Evolutionary conservation across 2,888 invertebrate species (phyloP).

Genomic region (Oscheius sp.): DNA sequence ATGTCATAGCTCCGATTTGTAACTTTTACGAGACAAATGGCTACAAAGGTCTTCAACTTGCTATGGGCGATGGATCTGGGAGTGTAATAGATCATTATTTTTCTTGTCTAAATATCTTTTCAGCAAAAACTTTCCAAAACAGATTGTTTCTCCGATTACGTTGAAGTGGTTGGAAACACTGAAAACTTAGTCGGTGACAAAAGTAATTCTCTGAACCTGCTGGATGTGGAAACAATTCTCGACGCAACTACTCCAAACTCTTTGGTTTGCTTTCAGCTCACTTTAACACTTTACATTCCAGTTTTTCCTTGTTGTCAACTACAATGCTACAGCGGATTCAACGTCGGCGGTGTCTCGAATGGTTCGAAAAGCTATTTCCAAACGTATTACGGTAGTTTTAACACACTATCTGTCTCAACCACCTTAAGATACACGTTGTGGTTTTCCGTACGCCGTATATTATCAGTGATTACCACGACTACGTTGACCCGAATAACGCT

Average conservation of each 20-base stretch:
- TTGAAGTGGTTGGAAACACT: background rate
- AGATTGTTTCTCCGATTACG: background rate
- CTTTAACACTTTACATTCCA: too few relatives aligned
- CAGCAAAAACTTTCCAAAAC: background rate
- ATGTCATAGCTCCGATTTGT: conserved; percentile 14
- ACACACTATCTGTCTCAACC: background rate
- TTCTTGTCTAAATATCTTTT: background rate
- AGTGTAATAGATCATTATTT: background rate
- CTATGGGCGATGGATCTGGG: too few relatives aligned
- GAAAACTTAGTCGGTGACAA: background rate
- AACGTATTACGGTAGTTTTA: conserved; percentile 6
- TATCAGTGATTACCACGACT: background rate
- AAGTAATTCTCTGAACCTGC: background rate
- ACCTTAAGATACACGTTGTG: conserved; percentile 17
- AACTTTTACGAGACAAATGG: background rate
- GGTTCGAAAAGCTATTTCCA: conserved; percentile 11
- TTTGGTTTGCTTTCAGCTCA: background rate
- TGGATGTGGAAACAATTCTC: background rate
- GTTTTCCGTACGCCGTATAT: conserved; percentile 1
- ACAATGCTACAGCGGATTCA: background rate
- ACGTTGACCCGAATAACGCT: background rate
- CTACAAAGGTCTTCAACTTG: background rate
- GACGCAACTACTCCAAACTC: conserved; percentile 19
- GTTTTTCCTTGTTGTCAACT: conserved; percentile 1
- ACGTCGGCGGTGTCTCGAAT: background rate